phyloP scores from a whole-genome alignment of 2,113 vertebrate genomes.

The Octodon degus region DNA sequence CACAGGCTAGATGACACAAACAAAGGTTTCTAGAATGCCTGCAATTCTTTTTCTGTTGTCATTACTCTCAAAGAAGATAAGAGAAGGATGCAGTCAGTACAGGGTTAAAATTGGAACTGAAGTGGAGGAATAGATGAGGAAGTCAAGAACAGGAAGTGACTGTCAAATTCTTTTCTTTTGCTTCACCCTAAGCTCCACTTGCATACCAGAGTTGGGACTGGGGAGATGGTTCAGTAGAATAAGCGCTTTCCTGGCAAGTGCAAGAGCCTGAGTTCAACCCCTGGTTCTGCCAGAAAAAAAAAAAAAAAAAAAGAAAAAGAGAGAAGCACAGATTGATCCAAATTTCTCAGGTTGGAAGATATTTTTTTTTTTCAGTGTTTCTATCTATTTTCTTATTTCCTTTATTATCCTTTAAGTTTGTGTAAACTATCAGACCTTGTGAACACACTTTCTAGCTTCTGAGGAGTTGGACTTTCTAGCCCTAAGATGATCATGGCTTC shows the following conservation, averaged over 20 bases:
- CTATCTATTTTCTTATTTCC: not conserved
- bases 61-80: not conserved
- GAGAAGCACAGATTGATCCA: not conserved
- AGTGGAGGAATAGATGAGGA: not conserved
- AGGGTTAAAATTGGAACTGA: constrained; percentile 22
- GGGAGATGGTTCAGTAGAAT: no score
- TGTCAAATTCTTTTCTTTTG: not conserved
- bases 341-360: not conserved
- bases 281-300: no score
- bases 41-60: not conserved
- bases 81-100: not conserved
- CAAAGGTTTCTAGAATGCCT: not conserved
- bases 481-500: not conserved
- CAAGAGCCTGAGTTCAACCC: no score
- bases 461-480: not conserved
- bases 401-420: constrained; percentile 5
- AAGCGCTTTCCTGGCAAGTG: no score
- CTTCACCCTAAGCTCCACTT: not conserved
- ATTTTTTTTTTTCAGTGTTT: not conserved
- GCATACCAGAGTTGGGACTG: not conserved
- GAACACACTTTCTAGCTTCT: not conserved
- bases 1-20: not conserved
- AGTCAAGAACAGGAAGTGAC: constrained; percentile 24
- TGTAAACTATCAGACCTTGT: not conserved
- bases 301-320: no score